Conservation (phyloP, 2,113 vertebrate genomes). For the Anolis sagrei region DNA sequence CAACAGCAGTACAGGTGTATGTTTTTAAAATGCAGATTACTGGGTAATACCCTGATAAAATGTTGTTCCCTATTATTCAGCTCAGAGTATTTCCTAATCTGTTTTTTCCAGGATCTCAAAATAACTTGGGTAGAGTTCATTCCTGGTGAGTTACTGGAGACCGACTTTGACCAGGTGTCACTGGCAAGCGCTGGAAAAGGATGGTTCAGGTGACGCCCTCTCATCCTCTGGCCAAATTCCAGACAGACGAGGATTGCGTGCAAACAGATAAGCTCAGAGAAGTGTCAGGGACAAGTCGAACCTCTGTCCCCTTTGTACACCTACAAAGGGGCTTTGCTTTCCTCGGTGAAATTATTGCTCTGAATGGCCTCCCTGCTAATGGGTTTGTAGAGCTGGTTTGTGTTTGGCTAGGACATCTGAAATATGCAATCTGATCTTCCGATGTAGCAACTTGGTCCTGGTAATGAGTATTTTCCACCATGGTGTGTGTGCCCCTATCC, state of each 20-base stretch:
- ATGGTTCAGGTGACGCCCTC: background rate
- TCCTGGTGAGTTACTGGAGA: background rate
- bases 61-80: background rate
- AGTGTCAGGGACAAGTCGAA: background rate
- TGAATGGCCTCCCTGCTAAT: background rate
- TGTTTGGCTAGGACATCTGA: background rate
- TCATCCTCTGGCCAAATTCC: background rate
- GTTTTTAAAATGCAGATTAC: background rate
- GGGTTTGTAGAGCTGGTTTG: background rate
- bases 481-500: background rate
- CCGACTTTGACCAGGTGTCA: background rate
- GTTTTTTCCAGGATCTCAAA: background rate
- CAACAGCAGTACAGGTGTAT: background rate
- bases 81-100: background rate
- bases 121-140: background rate
- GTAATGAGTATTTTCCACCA: background rate
- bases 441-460: background rate
- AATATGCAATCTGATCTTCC: conserved; percentile 11
- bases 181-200: background rate
- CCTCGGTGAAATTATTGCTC: background rate
- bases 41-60: background rate
- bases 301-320: background rate
- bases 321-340: background rate
- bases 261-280: conserved; percentile 19
- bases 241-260: conserved; percentile 19